These are phyloP conservation scores for Pecten maximus DNA, from an alignment of 2,888 invertebrate genomes.

Conservation along the genomic window DNA sequence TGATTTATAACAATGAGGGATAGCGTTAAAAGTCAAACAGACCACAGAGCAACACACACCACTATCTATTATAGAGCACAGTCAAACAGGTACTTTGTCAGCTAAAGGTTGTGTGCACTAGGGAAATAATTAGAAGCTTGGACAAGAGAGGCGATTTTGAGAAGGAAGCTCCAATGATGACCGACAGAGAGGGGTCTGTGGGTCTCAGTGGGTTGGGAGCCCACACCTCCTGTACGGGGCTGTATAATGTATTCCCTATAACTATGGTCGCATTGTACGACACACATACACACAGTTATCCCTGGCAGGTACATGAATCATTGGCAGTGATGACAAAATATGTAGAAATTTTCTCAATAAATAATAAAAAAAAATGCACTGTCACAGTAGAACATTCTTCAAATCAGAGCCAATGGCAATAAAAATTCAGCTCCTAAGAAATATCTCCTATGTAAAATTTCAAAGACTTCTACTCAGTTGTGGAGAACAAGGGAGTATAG, in stretches of 20 bases:
- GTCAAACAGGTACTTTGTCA: constrained; percentile 14
- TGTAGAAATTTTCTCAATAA: not conserved
- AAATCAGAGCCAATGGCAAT: not conserved
- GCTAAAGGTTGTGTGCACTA: not conserved
- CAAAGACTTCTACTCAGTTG: not conserved
- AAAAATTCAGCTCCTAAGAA: not conserved
- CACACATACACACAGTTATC: not conserved
- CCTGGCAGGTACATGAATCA: constrained; percentile 2
- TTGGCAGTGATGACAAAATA: not conserved
- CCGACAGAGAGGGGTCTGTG: not conserved
- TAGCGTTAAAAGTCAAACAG: constrained; percentile 30
- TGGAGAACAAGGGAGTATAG: not conserved
- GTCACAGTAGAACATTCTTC: not conserved
- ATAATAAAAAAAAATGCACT: not conserved
- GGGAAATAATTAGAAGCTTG: not conserved
- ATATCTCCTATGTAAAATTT: not conserved
- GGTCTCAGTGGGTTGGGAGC: not conserved
- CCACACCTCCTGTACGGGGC: not conserved
- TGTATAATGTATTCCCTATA: not conserved
- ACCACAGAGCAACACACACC: not conserved
- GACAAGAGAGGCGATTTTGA: not conserved
- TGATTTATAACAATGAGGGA: constrained; percentile 20
- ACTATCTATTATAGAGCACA: not conserved
- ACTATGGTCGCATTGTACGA: not conserved
- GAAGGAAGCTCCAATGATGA: not conserved